Conservation (phyloP, 2,797 vertebrate species). For the Uromys caudimaculatus region DNA sequence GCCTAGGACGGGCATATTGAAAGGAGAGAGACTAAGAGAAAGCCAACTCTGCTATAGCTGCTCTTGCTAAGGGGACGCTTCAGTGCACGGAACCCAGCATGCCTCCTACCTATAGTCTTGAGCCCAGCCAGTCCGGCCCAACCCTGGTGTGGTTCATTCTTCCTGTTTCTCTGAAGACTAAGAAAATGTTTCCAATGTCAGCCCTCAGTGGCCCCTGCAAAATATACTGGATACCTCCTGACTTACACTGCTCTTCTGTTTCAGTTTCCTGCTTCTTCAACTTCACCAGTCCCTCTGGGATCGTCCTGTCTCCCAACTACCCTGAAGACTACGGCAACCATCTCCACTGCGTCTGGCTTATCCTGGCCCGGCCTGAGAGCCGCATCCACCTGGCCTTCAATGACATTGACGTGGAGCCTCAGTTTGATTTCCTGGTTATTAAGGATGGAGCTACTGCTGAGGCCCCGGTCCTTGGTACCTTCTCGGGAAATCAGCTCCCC, state of each 20-base stretch:
- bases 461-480: slow-evolving; percentile 96
- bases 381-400: slow-evolving; percentile 98
- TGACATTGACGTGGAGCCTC: slow-evolving; percentile 98
- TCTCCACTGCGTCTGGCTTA: slow-evolving; percentile 99
- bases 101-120: neutral
- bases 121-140: slow-evolving; percentile 34
- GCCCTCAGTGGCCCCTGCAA: neutral
- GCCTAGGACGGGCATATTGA: neutral
- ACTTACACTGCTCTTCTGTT: slow-evolving; percentile 81
- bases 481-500: slow-evolving; percentile 95
- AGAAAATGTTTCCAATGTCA: neutral
- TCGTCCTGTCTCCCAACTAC: slow-evolving; percentile 97
- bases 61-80: neutral
- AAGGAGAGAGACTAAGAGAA: neutral
- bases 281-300: slow-evolving; percentile 97
- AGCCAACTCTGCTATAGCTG: fast-evolving
- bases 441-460: slow-evolving; percentile 97
- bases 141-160: neutral
- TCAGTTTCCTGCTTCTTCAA: slow-evolving; percentile 99
- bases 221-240: neutral
- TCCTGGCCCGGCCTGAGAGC: slow-evolving; percentile 96
- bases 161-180: neutral
- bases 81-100: neutral
- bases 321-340: slow-evolving; percentile 99
- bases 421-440: slow-evolving; percentile 98